phyloP scores from a whole-genome alignment of 1,140 invertebrate genomes.

The Aphelenchoides fujianensis region DNA sequence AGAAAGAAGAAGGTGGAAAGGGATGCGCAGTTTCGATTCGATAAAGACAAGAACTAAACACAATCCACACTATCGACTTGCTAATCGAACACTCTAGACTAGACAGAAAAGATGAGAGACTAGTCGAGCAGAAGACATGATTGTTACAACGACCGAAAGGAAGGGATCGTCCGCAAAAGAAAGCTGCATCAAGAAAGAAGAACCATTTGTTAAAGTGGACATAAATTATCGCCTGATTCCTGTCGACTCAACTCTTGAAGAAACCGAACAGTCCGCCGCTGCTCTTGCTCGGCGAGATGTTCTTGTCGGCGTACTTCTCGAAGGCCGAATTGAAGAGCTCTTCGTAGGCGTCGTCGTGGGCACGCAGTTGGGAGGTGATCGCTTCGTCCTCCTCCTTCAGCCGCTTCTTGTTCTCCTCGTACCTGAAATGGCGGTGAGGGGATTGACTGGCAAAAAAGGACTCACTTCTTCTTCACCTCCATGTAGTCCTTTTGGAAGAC shows the following conservation, averaged over 20 bases:
- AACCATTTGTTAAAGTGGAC: too few relatives aligned
- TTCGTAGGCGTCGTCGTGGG: conserved; percentile 44
- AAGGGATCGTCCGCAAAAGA: too few relatives aligned
- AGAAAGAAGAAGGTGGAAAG: too few relatives aligned
- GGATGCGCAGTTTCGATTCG: too few relatives aligned
- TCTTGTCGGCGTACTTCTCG: conserved; percentile 14
- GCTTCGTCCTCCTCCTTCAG: conserved; percentile 43
- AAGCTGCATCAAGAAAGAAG: too few relatives aligned
- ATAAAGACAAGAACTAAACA: too few relatives aligned
- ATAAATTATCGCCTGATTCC: not conserved
- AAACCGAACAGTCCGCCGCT: conserved; percentile 13
- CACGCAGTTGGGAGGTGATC: conserved; percentile 31
- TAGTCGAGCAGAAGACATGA: too few relatives aligned
- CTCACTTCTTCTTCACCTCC: conserved; percentile 55
- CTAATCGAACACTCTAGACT: too few relatives aligned
- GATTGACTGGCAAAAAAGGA: conserved; percentile 5
- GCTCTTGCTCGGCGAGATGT: conserved; percentile 10
- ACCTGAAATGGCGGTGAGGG: conserved; percentile 31
- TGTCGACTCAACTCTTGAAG: not conserved
- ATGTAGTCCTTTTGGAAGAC: conserved; percentile 58
- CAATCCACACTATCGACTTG: too few relatives aligned
- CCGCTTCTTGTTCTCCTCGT: conserved; percentile 37
- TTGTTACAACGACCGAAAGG: too few relatives aligned
- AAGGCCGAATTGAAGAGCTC: conserved; percentile 23
- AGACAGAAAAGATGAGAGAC: too few relatives aligned